Base-by-base conservation (phyloP, 2,888 invertebrate genomes). In the Caenorhabditis macrosperma region DNA sequence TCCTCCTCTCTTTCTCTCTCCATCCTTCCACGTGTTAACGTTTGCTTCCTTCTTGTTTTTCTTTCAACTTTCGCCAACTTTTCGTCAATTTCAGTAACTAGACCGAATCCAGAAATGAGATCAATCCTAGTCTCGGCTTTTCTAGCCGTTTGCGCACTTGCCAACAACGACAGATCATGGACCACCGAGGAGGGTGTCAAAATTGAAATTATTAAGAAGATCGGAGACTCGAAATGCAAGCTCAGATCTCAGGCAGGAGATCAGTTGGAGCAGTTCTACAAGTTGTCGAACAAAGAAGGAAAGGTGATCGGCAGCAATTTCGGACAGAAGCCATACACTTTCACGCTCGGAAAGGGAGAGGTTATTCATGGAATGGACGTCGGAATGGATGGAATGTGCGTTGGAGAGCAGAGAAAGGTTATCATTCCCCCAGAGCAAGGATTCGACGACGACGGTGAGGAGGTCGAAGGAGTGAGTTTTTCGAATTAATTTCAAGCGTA, bases 201-300 rank as follows among this genome's bases (percentile, higher is more conserved):
- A 48, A 86, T 90, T 52, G 90, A 90, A 68, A 89, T 90, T 76
- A 90, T 90, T 77, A 89, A 90, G 64, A 89, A 88, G 68, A 89
- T 90, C 52, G 85, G 87, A 24, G 90, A 88, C 46, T 82, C 83
- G 7, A 90, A 90, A 57, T 90, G 90, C 63, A 89, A 88, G 66
- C 81, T 90, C 55, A 76, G 78, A 22, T 86, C 87, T 4, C 80
- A 88, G 71, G n/a, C 81, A 10, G 90, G 90, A 20, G 90, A 90
- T 74, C 78, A 86, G 38, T 48, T 90, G 48, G 89, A 90, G 61
- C 90, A 90, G 71, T 90, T 87, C 81, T 90, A 86, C 82, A 90
- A 90, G 55, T 81, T 90, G 22, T 82, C 88, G 1, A 85, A 89
- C 79, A 86, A 85, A 52, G 82, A 82, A 17, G 90, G 90, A 63